phyloP scores from a whole-genome alignment of 2,113 vertebrate genomes.

The Elephas maximus region DNA sequence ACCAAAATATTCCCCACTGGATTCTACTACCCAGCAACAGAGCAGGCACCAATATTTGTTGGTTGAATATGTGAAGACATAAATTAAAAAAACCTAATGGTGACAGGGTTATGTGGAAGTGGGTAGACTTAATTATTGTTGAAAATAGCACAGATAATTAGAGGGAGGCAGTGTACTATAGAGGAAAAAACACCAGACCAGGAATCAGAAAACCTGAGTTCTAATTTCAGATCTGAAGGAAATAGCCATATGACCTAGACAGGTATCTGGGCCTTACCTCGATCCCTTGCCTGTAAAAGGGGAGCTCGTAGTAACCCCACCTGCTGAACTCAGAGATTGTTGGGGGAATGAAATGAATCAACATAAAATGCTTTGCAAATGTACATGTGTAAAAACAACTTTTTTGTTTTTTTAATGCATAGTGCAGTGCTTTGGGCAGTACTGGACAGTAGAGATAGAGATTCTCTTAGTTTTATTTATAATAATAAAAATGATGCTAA shows the following conservation, averaged over 20 bases:
- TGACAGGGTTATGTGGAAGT: conserved; percentile 6
- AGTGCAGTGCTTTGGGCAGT: not conserved
- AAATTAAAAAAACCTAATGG: not conserved
- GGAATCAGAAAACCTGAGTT: not conserved
- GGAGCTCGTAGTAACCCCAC: not conserved
- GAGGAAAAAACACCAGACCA: not conserved
- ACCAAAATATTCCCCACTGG: not conserved
- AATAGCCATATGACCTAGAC: not conserved
- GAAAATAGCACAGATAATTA: not conserved
- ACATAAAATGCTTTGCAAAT: not conserved
- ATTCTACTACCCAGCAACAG: not conserved
- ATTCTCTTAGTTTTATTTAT: not conserved
- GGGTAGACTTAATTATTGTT: conserved; percentile 3
- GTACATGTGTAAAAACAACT: not conserved
- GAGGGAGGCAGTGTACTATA: not conserved
- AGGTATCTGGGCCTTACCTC: not conserved
- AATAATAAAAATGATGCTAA: not conserved
- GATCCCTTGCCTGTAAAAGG: conserved; percentile 12
- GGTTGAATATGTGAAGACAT: not conserved
- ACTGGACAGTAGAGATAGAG: not conserved
- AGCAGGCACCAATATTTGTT: not conserved
- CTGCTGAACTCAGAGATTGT: not conserved
- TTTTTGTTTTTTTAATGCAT: not conserved
- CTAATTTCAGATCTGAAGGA: not conserved
- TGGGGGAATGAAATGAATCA: not conserved